Conservation (phyloP, 1,140 invertebrate genomes). For the Cepaea nemoralis region DNA sequence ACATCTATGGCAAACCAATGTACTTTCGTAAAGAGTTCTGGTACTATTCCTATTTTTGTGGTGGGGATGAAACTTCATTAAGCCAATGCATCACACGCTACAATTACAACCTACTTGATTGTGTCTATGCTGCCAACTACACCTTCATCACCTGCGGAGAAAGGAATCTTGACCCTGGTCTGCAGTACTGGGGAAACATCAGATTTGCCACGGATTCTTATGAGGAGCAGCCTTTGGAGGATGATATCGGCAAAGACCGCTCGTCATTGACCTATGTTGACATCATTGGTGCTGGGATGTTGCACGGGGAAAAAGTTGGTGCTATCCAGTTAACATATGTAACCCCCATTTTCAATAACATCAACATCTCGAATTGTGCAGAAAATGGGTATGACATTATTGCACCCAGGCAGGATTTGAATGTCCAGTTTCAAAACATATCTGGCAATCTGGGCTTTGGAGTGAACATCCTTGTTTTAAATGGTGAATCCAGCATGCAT, state of each 20-base stretch:
- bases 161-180: slow-evolving; percentile 78
- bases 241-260: slow-evolving; percentile 60
- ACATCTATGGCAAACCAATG: slow-evolving; percentile 69
- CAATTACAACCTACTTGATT: slow-evolving; percentile 67
- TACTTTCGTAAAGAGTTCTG: slow-evolving; percentile 79
- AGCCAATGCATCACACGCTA: slow-evolving; percentile 87
- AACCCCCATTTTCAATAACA: slow-evolving; percentile 85
- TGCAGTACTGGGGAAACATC: slow-evolving; percentile 96
- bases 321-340: slow-evolving; percentile 88
- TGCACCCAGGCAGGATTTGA: slow-evolving; percentile 79
- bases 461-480: slow-evolving; percentile 88
- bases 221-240: slow-evolving; percentile 77
- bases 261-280: slow-evolving; percentile 83
- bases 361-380: slow-evolving; percentile 87
- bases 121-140: slow-evolving; percentile 81
- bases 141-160: slow-evolving; percentile 94
- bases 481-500: slow-evolving; percentile 90
- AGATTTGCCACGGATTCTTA: slow-evolving; percentile 90
- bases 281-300: slow-evolving; percentile 91
- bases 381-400: slow-evolving; percentile 93
- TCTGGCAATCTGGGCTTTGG: slow-evolving; percentile 89
- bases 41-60: slow-evolving; percentile 89
- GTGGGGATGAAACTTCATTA: slow-evolving; percentile 85
- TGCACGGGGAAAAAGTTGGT: slow-evolving; percentile 92
- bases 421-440: slow-evolving; percentile 76